phyloP scores from a whole-genome alignment of 1,140 invertebrate species.

The Elymnias hypermnestra region DNA sequence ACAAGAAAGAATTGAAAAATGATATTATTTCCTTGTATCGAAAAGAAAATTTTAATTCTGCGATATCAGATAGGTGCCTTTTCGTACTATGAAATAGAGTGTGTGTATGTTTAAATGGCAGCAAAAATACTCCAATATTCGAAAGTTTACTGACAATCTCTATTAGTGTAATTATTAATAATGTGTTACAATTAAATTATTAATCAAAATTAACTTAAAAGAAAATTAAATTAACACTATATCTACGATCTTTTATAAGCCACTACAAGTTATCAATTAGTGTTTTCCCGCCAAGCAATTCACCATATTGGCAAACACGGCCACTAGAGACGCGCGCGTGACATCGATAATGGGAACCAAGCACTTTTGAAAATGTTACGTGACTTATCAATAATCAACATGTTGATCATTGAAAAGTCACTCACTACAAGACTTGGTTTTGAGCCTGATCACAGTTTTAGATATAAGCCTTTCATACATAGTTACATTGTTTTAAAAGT shows the following conservation, averaged over 20 bases:
- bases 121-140: too few relatives aligned
- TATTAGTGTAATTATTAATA: too few relatives aligned
- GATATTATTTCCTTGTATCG: too few relatives aligned
- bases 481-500: too few relatives aligned
- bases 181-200: too few relatives aligned
- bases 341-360: conserved; percentile 52
- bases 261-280: conserved; percentile 14
- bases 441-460: not conserved
- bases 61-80: too few relatives aligned
- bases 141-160: too few relatives aligned
- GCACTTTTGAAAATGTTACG: conserved; percentile 40
- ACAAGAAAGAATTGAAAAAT: too few relatives aligned
- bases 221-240: not conserved
- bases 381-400: conserved; percentile 49
- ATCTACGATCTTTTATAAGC: conserved; percentile 6
- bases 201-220: not conserved
- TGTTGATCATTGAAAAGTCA: conserved; percentile 27
- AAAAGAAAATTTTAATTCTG: too few relatives aligned
- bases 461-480: too few relatives aligned
- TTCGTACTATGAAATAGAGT: too few relatives aligned
- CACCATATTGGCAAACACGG: conserved; percentile 49
- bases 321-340: conserved; percentile 47
- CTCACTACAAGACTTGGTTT: conserved; percentile 6
- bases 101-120: too few relatives aligned
- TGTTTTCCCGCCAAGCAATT: conserved; percentile 24